These are phyloP conservation scores for Pseudomyrmex sp. DNA, from an alignment of 1,140 invertebrate species.

Conservation along the genomic window DNA sequence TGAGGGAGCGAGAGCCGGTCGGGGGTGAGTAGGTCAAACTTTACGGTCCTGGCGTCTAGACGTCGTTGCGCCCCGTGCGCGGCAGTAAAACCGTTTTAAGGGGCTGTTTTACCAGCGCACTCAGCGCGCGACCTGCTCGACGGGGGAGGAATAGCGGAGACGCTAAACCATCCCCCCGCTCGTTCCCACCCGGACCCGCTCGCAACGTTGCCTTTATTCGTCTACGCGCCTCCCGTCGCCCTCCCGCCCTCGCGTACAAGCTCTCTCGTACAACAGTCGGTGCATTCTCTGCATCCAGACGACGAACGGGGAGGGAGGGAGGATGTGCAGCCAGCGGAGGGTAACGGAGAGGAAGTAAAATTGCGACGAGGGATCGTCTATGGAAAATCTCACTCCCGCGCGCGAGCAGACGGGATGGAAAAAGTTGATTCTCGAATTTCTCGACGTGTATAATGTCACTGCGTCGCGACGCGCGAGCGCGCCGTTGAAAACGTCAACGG, in stretches of 20 bases:
- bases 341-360: slow-evolving; percentile 61
- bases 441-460: slow-evolving; percentile 8
- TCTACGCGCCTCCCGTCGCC: slow-evolving; percentile 45
- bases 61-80: slow-evolving; percentile 83
- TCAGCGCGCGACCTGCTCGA: slow-evolving; percentile 75
- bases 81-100: slow-evolving; percentile 85
- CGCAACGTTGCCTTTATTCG: slow-evolving; percentile 59
- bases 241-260: slow-evolving; percentile 1
- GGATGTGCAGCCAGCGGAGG: slow-evolving; percentile 52
- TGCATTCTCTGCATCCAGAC: slow-evolving; percentile 61
- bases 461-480: not conserved
- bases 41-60: slow-evolving; percentile 84
- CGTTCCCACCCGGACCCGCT: slow-evolving; percentile 5
- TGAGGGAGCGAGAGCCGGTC: slow-evolving; percentile 57
- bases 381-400: slow-evolving; percentile 58
- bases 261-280: not conserved
- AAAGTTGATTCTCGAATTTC: slow-evolving; percentile 47
- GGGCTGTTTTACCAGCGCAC: slow-evolving; percentile 84
- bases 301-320: not conserved
- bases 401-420: slow-evolving; percentile 50
- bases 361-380: slow-evolving; percentile 67
- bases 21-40: slow-evolving; percentile 85
- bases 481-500: not conserved
- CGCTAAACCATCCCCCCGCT: slow-evolving; percentile 41
- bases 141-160: slow-evolving; percentile 63